Evolutionary conservation across 2,797 vertebrate genomes (phyloP).

Genomic region (Catamblyrhynchus diadema): DNA sequence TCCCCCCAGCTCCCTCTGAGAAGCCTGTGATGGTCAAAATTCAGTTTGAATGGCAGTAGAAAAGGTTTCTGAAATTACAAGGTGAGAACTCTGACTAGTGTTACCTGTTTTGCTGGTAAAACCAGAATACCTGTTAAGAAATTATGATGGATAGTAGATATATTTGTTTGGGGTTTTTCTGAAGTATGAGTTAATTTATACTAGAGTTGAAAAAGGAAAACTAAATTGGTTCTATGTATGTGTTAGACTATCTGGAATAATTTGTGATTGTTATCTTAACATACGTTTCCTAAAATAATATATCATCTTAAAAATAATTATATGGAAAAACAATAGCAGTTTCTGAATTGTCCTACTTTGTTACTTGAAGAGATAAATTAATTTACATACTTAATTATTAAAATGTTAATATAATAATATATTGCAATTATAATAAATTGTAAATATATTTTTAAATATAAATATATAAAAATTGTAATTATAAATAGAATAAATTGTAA

Average conservation of each 20-base stretch:
- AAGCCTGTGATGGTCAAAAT: neutral
- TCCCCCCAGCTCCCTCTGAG: rapidly evolving
- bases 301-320: neutral
- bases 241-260: neutral
- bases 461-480: neutral
- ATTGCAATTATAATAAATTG: neutral
- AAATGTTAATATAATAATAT: neutral
- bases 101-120: neutral
- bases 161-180: neutral
- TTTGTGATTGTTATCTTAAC: neutral
- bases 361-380: neutral
- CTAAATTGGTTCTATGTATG: neutral
- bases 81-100: neutral
- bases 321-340: neutral
- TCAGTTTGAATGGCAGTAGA: neutral
- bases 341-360: neutral
- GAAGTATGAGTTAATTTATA: neutral
- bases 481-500: neutral
- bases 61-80: neutral
- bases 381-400: neutral
- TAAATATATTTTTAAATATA: neutral
- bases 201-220: neutral
- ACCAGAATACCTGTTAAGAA: neutral
- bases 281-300: neutral
- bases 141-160: neutral